Conservation (phyloP, 2,797 vertebrate species). For the Sylvia borin region DNA sequence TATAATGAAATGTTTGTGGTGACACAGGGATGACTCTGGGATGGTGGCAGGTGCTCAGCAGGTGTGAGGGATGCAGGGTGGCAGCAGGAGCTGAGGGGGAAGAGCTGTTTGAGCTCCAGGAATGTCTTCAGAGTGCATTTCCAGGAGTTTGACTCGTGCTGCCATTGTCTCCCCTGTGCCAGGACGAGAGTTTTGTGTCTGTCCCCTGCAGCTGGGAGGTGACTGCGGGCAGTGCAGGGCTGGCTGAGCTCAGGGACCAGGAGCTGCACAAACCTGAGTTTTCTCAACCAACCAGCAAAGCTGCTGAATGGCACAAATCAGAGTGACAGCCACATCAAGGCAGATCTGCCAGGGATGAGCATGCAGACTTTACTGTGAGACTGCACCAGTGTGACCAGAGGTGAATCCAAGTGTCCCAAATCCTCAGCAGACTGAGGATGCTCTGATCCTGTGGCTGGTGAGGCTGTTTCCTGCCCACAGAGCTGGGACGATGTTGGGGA, state of each 20-base stretch:
- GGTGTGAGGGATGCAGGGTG: background rate
- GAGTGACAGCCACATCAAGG: background rate
- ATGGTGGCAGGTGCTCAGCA: background rate
- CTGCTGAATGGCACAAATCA: background rate
- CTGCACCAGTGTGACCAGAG: background rate
- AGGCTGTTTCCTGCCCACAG: background rate
- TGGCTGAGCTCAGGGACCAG: background rate
- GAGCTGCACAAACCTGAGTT: background rate
- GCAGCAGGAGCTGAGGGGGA: background rate
- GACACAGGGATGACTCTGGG: background rate
- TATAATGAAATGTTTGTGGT: background rate
- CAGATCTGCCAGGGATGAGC: background rate
- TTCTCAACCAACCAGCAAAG: slow-evolving; percentile 6
- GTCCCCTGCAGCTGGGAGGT: background rate
- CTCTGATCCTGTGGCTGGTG: background rate
- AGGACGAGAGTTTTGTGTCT: background rate
- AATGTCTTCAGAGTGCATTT: background rate
- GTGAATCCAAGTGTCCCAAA: background rate
- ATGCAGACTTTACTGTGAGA: background rate
- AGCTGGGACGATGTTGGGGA: background rate
- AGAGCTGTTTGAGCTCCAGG: background rate
- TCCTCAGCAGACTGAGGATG: rapidly evolving
- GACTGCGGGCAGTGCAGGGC: background rate
- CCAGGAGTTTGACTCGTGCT: background rate
- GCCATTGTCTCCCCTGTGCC: background rate